Base-by-base conservation (phyloP, 2,797 vertebrate species). In the Menidia menidia region DNA sequence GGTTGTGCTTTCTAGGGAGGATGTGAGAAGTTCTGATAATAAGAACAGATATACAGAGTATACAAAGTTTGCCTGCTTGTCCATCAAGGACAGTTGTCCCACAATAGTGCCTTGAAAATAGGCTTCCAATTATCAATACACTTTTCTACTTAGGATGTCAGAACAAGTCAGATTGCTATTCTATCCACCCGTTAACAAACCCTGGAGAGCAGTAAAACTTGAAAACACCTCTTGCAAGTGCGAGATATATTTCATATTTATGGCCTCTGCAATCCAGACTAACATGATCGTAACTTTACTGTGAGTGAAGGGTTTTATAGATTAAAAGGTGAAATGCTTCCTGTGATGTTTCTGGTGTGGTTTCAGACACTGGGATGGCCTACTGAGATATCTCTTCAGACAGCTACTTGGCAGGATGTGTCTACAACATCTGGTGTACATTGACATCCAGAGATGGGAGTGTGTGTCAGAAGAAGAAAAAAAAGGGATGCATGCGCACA, bases 271-370 rank as follows among this genome's bases (percentile, higher is more conserved):
- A 53, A 14, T 53, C 31, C 51, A 32, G 51, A 53, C 25, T 31
- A 53, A 53, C 51, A 32, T 14, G 60, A 65, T 72, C 77, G 64
- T 64, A 67, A 77, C 64, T 82, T 63, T 44, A 69, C 80, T 57
- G 30, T 73, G 64, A 77, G 50, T 73, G 16, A 63, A 64, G 61
- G 14, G 50, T 56, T 66, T 70, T 63, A 68, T 52, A 44, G 61
- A 65, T 72, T 64, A 41, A 68, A 73, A 68, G 33, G 4, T 72
- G 63, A 62, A 51, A 15, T 53, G 63, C 51, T 57, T 77, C 41
- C 64, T 71, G 59, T 63, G 30, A 62, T 52, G 54, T 63, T 54
- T 77, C 67, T 75, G 50, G 32, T 72, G 71, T 59, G 53, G 72
- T 80, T 78, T 77, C 9, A 75, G 53, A 75, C 51, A 57, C 43